Percentiles rank a stretch among this genome's conserved stretches.
These are phyloP conservation scores for Xylophagus ater DNA, from an alignment of 2,888 invertebrate genomes.

Conservation along the genomic window DNA sequence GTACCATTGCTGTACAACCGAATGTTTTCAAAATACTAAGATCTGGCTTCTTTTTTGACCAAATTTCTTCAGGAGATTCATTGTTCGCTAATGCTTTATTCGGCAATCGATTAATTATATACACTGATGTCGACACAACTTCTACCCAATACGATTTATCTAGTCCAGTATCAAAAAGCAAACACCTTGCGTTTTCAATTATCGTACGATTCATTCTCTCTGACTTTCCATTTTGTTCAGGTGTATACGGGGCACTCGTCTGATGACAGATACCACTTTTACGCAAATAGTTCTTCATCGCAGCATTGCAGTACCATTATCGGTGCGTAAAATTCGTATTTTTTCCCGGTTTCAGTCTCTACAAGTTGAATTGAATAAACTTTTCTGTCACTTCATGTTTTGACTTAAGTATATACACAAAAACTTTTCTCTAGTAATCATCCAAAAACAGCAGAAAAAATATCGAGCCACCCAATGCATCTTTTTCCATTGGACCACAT, in stretches of 20 bases:
- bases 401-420: constrained; percentile 8
- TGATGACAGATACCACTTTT: neutral
- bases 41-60: neutral
- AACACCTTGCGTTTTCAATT: neutral
- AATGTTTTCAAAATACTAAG: neutral
- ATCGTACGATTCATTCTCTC: constrained; percentile 1
- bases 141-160: neutral
- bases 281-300: neutral
- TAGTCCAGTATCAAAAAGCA: neutral
- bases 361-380: constrained; percentile 17
- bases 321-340: neutral
- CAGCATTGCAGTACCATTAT: neutral
- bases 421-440: neutral
- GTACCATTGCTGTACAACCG: neutral
- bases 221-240: neutral
- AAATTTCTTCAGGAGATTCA: neutral
- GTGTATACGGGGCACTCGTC: neutral
- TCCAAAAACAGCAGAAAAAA: neutral
- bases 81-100: neutral
- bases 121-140: neutral
- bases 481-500: neutral
- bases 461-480: neutral
- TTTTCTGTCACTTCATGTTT: constrained; percentile 17
- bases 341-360: constrained; percentile 19
- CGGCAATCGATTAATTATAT: neutral